Evolutionary conservation across 2,797 vertebrate genomes (phyloP), one percentile per base, ranked within the genome.

Genomic region (Sciaenops ocellatus): DNA sequence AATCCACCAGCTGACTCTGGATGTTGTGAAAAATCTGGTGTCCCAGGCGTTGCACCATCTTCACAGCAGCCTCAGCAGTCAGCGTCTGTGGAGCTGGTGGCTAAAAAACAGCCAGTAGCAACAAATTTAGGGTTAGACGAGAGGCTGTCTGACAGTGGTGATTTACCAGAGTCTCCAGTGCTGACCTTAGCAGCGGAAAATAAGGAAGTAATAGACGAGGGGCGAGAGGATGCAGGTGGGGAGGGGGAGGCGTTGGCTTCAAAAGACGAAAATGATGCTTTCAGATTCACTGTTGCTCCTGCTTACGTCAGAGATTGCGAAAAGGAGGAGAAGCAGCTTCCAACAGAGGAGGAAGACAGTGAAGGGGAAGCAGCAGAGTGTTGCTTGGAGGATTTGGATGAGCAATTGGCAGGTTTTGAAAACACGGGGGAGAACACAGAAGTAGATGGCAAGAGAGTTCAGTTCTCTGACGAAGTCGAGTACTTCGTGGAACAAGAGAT

Each of bases 391-490:
- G 22, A 22, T 66, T 34, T 26, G 0, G 54, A 46, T 9, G 66
- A 65, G 11, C 65, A 76, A 22, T 20, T 72, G 6, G 12, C 47
- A 34, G 70, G n/a, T 50, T 61, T 52, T 9, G n/a, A 50, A 46
- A n/a, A 11, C 1, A 11, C 44, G 46, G 42, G 2, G 1, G 55
- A 82, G 28, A 50, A 50, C 34, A 47, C 56, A 30, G 84, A 76
- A 15, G 73, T 46, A 60, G 59, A 85, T 3, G 69, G 80, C 20
- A 88, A 75, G 50, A 85, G 64, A 68, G 87, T 90, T 47, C 78
- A 90, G 52, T 90, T 91, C 72, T 85, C 80, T 6, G 47, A 46
- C 3, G 42, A 84, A 50, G 85, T 89, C 15, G 79, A 67, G 55
- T 85, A 85, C 79, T 87, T 90, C 4, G 22, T 76, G 34, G 76